Conservation (phyloP, 2,888 invertebrate genomes). For the Seira ritae region DNA sequence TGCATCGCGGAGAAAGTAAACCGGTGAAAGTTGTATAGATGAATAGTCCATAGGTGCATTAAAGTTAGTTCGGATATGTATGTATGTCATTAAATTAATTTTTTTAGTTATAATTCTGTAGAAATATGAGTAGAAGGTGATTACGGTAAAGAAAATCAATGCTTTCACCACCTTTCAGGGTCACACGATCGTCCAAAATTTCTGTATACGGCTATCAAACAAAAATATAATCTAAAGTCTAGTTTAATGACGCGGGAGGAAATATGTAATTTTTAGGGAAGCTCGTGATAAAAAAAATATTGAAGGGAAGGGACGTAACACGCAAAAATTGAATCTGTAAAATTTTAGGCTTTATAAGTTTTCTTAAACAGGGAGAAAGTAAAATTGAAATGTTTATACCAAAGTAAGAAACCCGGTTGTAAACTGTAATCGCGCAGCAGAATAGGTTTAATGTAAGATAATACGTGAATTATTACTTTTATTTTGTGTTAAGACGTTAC, state of each 20-base stretch:
- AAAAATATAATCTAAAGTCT: too few species aligned
- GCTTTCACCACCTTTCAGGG: background rate
- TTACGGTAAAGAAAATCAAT: background rate
- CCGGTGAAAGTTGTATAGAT: slow-evolving; percentile 52
- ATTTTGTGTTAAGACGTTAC: slow-evolving; percentile 24
- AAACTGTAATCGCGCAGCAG: background rate
- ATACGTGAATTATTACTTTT: background rate
- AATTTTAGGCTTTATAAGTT: background rate
- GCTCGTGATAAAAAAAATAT: too few species aligned
- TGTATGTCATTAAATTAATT: background rate
- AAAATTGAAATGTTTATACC: background rate
- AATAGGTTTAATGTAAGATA: background rate
- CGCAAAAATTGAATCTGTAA: too few species aligned
- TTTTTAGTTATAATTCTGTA: too few species aligned
- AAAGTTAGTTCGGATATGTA: background rate
- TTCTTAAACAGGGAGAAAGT: background rate
- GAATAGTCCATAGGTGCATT: background rate
- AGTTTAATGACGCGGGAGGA: too few species aligned
- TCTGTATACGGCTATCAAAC: background rate
- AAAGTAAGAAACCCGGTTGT: background rate
- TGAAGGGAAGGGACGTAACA: too few species aligned
- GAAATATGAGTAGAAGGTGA: background rate
- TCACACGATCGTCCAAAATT: background rate
- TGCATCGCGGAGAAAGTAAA: slow-evolving; percentile 41
- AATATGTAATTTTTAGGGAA: too few species aligned